Evolutionary conservation across 1,140 invertebrate genomes (phyloP).

Genomic region (Meloidogyne floridensis): DNA sequence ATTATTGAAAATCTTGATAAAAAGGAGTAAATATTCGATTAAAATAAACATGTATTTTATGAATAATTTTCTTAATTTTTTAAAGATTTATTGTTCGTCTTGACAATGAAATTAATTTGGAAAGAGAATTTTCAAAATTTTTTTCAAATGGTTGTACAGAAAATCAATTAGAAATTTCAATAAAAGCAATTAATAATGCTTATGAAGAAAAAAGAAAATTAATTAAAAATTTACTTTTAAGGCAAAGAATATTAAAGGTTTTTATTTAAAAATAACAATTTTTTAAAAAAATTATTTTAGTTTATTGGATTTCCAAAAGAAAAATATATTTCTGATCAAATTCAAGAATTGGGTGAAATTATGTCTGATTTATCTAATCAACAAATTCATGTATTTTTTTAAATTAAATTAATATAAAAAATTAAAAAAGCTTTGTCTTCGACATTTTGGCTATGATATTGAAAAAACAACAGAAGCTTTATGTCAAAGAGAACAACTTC

Average conservation of each 20-base stretch:
- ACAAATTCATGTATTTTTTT: conserved; percentile 27
- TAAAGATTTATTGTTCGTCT: conserved; percentile 29
- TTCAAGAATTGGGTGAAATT: conserved; percentile 26
- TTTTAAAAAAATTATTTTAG: neutral
- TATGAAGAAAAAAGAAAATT: conserved; percentile 26
- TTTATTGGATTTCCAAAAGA: conserved; percentile 29
- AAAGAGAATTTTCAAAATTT: conserved; percentile 22
- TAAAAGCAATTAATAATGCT: conserved; percentile 9
- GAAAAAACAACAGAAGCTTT: conserved; percentile 21
- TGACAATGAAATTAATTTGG: conserved; percentile 23
- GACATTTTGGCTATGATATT: conserved; percentile 30
- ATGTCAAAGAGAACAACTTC: conserved; percentile 27
- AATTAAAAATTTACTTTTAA: conserved; percentile 21
- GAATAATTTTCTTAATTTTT: too few species aligned
- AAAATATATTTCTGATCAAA: conserved; percentile 22
- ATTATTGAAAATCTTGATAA: conserved; percentile 10
- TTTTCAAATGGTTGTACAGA: conserved; percentile 14
- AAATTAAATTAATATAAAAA: neutral
- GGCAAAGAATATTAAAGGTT: conserved; percentile 17
- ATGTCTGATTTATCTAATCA: conserved; percentile 26
- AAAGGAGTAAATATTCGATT: neutral
- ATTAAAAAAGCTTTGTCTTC: conserved; percentile 22
- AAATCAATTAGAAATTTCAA: neutral
- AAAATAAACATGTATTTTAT: neutral
- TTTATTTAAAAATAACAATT: neutral